Base-by-base conservation (phyloP, 2,797 vertebrate species). In the Onychomys torridus region DNA sequence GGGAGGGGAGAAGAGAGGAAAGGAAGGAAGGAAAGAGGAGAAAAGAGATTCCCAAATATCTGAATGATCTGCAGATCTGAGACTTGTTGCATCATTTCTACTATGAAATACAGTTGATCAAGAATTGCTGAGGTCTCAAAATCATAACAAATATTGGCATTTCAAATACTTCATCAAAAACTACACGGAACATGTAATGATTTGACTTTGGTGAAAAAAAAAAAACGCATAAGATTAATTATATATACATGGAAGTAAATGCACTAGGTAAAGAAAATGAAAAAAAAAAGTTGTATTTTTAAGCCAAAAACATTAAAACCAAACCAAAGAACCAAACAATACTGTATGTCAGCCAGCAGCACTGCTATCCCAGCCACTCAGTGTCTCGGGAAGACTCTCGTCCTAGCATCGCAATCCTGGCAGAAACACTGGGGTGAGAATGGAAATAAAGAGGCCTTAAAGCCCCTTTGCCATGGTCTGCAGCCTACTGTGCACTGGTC, bases 201-300 rank as follows among this genome's bases (percentile, higher is more conserved):
- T 82, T 75, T 96, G 43, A 65, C 43, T 57, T 34, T 40, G 11
- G 32, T 92, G 5, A 85, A 94, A 90, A 52, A n/a, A n/a, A n/a
- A 52, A 52, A 69, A 61, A 29, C 21, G 95, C 34, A 32, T 88
- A 49, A 43, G 14, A 59, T 19, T 23, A 59, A 75, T n/a, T 29
- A 7, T 52, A 13, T 40, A 19, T 67, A n/a, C 49, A 37, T 76
- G 11, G n/a, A 69, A 95, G 12, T 63, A 13, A 8, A 8, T 90
- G 59, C 52, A 79, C 43, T 67, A 49, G 71, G 89, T 89, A 86
- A 92, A 75, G 93, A 96, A 96, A 90, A 49, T 76, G 91, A 92
- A 81, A n/a, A 81, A n/a, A 65, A 78, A 13, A 55, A 85, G 73
- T 89, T 82, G 4, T n/a, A 79, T 84, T 97, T 96, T 93, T 86